phyloP scores from a whole-genome alignment of 2,113 vertebrate genomes.

The Varanus komodoensis region DNA sequence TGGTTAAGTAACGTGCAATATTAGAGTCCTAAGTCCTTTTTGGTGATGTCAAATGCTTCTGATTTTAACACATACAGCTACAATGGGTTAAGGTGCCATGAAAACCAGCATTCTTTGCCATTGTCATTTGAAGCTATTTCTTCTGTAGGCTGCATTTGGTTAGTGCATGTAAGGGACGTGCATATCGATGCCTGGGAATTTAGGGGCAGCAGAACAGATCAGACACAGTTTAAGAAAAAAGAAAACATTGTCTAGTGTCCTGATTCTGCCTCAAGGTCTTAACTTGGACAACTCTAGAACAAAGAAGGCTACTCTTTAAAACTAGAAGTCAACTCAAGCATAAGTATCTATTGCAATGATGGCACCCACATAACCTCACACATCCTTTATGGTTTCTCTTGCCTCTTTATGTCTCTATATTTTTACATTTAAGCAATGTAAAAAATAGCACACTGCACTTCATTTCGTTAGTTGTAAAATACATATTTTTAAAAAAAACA shows the following conservation, averaged over 20 bases:
- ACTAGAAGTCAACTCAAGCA: neutral
- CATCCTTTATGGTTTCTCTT: neutral
- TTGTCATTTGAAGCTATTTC: neutral
- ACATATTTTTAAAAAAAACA: constrained; percentile 55
- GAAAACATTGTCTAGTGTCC: neutral
- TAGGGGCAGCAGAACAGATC: neutral
- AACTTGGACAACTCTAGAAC: neutral
- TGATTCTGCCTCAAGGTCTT: constrained; percentile 1
- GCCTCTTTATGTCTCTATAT: constrained; percentile 17
- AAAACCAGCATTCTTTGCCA: too few relatives aligned
- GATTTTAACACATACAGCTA: too few relatives aligned
- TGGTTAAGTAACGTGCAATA: neutral
- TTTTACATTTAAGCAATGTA: constrained; percentile 39
- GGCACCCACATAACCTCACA: constrained; percentile 23
- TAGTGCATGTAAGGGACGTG: neutral
- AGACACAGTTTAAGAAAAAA: neutral
- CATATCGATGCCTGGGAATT: neutral
- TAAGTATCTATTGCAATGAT: neutral
- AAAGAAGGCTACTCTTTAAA: constrained; percentile 6
- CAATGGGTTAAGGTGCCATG: neutral
- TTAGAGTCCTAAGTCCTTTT: neutral
- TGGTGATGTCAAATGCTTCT: neutral
- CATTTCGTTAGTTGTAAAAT: constrained; percentile 67
- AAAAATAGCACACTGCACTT: constrained; percentile 57
- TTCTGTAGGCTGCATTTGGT: neutral